Percentiles rank a stretch among this genome's conserved stretches.
phyloP scores from a whole-genome alignment of 2,888 invertebrate species.

The Pristionchus entomophagus region DNA sequence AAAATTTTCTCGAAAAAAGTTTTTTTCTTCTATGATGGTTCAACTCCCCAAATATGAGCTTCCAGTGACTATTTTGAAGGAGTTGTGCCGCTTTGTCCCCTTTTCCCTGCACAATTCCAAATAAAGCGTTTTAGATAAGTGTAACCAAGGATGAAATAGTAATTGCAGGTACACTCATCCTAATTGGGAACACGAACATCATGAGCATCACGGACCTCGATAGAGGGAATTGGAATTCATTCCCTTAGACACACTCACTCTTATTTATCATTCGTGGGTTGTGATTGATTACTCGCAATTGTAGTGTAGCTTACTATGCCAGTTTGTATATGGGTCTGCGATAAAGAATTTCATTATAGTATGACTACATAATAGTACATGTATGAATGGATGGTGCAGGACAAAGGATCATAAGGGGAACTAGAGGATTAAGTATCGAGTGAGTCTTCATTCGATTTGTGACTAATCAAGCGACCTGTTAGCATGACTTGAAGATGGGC shows the following conservation, averaged over 20 bases:
- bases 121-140: too few species aligned
- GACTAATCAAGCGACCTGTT: conserved; percentile 54
- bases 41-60: too few species aligned
- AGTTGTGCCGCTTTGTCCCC: neutral
- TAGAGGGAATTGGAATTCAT: neutral
- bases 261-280: neutral
- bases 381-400: neutral
- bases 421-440: neutral
- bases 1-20: too few species aligned
- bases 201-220: conserved; percentile 6
- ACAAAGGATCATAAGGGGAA: neutral
- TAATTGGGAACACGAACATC: conserved; percentile 39
- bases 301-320: neutral
- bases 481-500: conserved; percentile 58
- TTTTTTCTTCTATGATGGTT: too few species aligned
- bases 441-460: conserved; percentile 52
- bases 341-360: neutral
- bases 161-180: conserved; percentile 41
- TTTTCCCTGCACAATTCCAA: neutral
- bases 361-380: neutral
- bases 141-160: neutral
- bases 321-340: neutral
- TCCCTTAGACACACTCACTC: too few species aligned
- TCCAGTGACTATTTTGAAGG: too few species aligned
- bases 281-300: neutral